Percentiles rank a stretch among this genome's conserved stretches.
These are phyloP conservation scores for Sarcoramphus papa DNA, from an alignment of 2,797 vertebrate species.

Conservation along the genomic window DNA sequence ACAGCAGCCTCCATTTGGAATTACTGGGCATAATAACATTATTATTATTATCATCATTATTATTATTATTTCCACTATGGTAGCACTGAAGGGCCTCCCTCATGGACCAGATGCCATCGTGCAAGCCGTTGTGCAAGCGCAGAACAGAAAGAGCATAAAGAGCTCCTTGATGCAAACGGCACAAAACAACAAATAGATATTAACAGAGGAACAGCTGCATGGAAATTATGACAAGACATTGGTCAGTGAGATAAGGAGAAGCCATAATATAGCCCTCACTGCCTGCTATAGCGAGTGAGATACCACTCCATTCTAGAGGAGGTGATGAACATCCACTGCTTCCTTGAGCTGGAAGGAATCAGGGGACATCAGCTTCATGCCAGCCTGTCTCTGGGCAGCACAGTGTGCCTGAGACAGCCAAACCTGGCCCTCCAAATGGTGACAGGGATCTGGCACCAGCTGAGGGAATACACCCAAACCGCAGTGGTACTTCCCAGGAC, in stretches of 20 bases:
- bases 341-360: not conserved
- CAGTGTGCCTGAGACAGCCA: not conserved
- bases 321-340: not conserved
- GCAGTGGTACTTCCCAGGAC: not conserved
- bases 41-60: not conserved
- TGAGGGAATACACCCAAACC: not conserved
- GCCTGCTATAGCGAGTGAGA: not conserved
- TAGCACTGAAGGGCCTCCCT: not conserved
- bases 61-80: not conserved
- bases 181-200: not conserved
- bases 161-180: not conserved
- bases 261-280: not conserved
- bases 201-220: not conserved
- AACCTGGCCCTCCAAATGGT: rapidly evolving
- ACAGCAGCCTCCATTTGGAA: not conserved
- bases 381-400: not conserved
- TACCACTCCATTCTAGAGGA: not conserved
- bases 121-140: not conserved
- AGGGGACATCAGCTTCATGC: not conserved
- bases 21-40: not conserved
- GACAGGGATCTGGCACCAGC: not conserved
- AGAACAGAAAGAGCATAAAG: not conserved
- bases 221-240: not conserved
- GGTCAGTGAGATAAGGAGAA: not conserved
- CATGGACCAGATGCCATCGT: not conserved